A percentile compares a stretch with the other conserved stretches of the same genome.
Evolutionary conservation across 2,888 invertebrate species (phyloP).

Genomic region (Ectobius pallidus): DNA sequence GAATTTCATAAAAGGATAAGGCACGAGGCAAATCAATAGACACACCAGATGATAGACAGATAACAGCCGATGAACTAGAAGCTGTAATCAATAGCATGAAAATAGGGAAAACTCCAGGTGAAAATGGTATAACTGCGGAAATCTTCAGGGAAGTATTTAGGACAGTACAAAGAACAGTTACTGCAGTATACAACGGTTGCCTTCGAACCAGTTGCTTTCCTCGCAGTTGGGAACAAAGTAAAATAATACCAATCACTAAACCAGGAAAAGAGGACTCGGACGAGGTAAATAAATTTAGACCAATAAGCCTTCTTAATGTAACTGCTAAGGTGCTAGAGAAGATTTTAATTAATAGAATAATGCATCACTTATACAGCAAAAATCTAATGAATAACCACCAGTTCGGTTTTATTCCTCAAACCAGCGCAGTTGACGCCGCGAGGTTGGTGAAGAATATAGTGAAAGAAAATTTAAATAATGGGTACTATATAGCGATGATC

Average conservation of each 20-base stretch:
- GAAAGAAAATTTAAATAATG: no score
- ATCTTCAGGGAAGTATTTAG: background rate
- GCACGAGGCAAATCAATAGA: background rate
- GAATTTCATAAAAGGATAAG: background rate
- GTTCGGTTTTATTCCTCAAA: no score
- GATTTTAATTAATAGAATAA: no score
- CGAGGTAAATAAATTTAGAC: no score
- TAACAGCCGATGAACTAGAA: background rate
- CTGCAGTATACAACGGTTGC: background rate
- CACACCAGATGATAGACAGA: background rate
- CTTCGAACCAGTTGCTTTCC: background rate
- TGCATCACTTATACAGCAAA: no score
- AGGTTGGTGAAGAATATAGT: no score
- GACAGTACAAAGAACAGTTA: background rate
- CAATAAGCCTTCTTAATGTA: no score
- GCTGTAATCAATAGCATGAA: background rate
- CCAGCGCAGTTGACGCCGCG: no score
- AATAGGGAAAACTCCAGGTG: background rate
- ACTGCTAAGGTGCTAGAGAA: no score
- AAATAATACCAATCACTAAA: background rate
- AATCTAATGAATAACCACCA: no score
- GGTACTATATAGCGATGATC: no score
- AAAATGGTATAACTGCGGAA: background rate
- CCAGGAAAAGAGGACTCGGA: background rate
- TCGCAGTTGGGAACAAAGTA: background rate